Conservation (phyloP, 2,113 vertebrate species). For the Natator depressus region DNA sequence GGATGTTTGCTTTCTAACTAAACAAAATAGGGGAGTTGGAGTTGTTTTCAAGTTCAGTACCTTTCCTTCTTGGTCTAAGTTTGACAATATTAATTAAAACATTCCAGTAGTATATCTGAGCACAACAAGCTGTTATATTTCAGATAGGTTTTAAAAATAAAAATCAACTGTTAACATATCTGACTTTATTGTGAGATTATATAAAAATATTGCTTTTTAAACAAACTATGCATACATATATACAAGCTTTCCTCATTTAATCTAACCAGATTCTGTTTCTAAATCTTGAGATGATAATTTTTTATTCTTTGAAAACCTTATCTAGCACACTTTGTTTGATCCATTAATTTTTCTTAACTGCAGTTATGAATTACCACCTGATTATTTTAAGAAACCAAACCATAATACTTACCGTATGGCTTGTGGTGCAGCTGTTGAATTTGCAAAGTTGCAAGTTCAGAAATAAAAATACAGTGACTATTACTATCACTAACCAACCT, state of each 20-base stretch:
- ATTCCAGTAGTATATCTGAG: neutral
- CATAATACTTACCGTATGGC: neutral
- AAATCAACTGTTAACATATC: neutral
- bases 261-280: neutral
- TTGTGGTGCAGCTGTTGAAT: neutral
- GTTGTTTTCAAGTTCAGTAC: neutral
- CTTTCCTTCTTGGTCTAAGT: neutral
- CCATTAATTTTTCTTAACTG: neutral
- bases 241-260: neutral
- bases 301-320: neutral
- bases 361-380: neutral
- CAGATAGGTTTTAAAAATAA: neutral
- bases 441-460: too few species aligned
- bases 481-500: accelerated
- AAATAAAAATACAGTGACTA: accelerated
- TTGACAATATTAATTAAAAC: accelerated
- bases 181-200: neutral
- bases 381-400: neutral
- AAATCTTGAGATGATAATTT: neutral
- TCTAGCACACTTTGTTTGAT: neutral
- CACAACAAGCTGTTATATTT: accelerated
- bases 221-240: neutral
- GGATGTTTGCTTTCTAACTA: neutral
- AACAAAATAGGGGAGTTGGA: accelerated
- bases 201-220: neutral